Evolutionary conservation across 2,888 invertebrate genomes (phyloP), one percentile per base, ranked within the genome.

Genomic region (Stenodera caucasica): DNA sequence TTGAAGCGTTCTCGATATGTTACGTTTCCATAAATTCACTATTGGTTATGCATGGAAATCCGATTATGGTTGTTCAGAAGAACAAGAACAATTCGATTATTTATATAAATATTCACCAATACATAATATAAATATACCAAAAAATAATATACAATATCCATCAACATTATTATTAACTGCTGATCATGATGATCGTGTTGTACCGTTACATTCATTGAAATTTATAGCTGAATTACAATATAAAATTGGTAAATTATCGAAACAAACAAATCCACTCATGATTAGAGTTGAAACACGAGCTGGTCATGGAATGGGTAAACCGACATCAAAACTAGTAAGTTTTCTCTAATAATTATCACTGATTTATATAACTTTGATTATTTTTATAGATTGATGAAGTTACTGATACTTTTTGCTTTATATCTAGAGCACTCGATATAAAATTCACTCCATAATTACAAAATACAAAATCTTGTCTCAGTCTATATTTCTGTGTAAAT

Each of bases 161-260:
- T 90, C 97, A 15, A 91, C 91, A 18, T 83, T 99, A 66, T 85
- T 98, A 63, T 82, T 96, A 70, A 98, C 98, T n/a, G 98, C 95
- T 18, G 98, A 98, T 84, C 98, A 98, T 82, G 98, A 98, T 83
- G 98, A 98, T 83, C 89, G 98, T 70, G 98, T 99, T 66, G 98
- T 98, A 67, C 98, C 98, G 53, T 85, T 96, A 68, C 99, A 99
- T 84, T 96, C 97, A 63, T 86, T 98, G 51, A 99, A 99, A 82
- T 94, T 91, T 81, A 90, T 94, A 61, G 97, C 98, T 1, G 88
- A 92, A 72, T 83, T 99, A 62, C 98, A 99, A 77, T 84, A 93
- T 74, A 85, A 84, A 45, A 77, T 92, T 14, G 88, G 88, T 45
- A 78, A 79, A 59, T 75, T 84, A 4, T 75, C 84, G 6, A 81